A percentile compares a stretch with the other conserved stretches of the same genome.
These are phyloP conservation scores for Microdon myrmicae DNA, from an alignment of 2,888 invertebrate species.

Conservation along the genomic window DNA sequence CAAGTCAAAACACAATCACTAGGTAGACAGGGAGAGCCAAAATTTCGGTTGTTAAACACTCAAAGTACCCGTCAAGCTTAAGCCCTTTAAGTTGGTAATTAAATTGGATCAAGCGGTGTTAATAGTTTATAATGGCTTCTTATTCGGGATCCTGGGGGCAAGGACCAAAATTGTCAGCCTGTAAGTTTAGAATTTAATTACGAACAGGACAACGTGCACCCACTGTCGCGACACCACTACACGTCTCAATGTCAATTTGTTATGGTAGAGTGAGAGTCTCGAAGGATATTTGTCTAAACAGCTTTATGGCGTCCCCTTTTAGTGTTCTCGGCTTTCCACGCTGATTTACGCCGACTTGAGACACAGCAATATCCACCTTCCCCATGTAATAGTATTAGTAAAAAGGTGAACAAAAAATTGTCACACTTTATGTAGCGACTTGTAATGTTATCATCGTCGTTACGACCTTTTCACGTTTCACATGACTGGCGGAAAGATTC, in stretches of 20 bases:
- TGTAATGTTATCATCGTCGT: constrained; percentile 39
- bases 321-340: constrained; percentile 29
- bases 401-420: constrained; percentile 3
- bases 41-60: too few relatives aligned
- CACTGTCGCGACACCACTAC: constrained; percentile 32
- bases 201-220: constrained; percentile 11
- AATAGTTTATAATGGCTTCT: constrained; percentile 48
- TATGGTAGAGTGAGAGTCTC: constrained; percentile 49
- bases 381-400: too few relatives aligned
- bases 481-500: constrained; percentile 7
- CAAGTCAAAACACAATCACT: too few relatives aligned
- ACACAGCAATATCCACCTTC: constrained; percentile 28
- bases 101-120: constrained; percentile 51
- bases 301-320: constrained; percentile 5
- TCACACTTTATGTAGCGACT: constrained; percentile 29
- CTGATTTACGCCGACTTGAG: constrained; percentile 49
- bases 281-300: constrained; percentile 40
- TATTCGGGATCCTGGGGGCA: constrained; percentile 4
- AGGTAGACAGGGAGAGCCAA: too few relatives aligned
- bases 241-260: constrained; percentile 51
- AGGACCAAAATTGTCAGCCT: constrained; percentile 18
- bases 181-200: constrained; percentile 50
- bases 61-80: too few relatives aligned
- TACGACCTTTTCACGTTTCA: constrained; percentile 17
- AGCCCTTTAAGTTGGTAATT: constrained; percentile 43